phyloP scores from a whole-genome alignment of 1,140 invertebrate genomes.

The Eubasilissa regina region DNA sequence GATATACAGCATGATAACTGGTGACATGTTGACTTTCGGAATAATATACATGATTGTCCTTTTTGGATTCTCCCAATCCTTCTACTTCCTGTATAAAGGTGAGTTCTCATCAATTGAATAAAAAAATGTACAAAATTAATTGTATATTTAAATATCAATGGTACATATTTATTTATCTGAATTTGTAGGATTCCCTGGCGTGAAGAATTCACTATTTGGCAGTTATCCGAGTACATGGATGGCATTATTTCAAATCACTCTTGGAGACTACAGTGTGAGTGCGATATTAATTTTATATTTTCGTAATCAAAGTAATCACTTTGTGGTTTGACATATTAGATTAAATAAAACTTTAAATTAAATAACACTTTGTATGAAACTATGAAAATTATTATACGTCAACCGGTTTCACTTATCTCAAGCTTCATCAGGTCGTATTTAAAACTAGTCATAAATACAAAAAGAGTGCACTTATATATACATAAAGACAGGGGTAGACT shows the following conservation, averaged over 20 bases:
- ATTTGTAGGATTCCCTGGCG: constrained; percentile 81
- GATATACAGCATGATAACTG: constrained; percentile 98
- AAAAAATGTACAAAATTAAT: not conserved
- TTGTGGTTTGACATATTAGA: too few relatives aligned
- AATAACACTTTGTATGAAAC: too few relatives aligned
- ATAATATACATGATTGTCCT: constrained; percentile 96
- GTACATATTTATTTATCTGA: constrained; percentile 38
- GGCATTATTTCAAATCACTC: constrained; percentile 97
- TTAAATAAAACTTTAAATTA: too few relatives aligned
- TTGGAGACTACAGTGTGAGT: constrained; percentile 96
- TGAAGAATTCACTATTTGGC: constrained; percentile 84
- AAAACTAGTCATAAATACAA: too few relatives aligned
- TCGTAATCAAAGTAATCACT: too few relatives aligned
- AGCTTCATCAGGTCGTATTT: too few relatives aligned
- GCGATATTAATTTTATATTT: not conserved
- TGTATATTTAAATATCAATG: constrained; percentile 7
- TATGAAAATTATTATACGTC: too few relatives aligned
- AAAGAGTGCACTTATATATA: too few relatives aligned
- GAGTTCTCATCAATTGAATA: not conserved
- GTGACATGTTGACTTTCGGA: constrained; percentile 97
- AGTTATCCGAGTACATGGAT: constrained; percentile 96
- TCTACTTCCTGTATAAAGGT: constrained; percentile 95
- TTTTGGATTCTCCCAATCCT: constrained; percentile 96
- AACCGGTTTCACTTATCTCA: too few relatives aligned
- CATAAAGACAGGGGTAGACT: too few relatives aligned